Conservation (phyloP, 92 coral and sea anemone species). For the Epizoanthus fatuus region DNA sequence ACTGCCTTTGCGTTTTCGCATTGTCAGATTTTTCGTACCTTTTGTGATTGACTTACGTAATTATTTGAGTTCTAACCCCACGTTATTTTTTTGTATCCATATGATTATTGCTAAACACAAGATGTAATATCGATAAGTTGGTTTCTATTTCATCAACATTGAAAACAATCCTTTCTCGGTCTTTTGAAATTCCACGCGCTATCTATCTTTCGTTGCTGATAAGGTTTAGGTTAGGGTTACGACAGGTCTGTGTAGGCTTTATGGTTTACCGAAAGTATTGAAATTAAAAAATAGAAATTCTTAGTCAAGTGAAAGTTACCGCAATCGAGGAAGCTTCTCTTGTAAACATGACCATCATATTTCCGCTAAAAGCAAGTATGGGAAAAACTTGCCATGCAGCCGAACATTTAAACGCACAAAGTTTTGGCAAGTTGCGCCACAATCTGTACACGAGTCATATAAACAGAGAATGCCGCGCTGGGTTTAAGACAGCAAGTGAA, state of each 20-base stretch:
- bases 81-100: not conserved
- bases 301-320: not conserved
- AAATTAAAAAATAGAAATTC: not conserved
- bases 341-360: conserved; percentile 23
- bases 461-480: not conserved
- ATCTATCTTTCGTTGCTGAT: conserved; percentile 21
- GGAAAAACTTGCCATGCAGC: not conserved
- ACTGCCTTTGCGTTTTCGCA: not conserved
- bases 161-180: conserved; percentile 33
- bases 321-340: conserved; percentile 14
- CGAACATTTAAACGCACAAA: not conserved
- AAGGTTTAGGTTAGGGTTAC: conserved; percentile 7
- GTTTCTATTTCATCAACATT: conserved; percentile 31
- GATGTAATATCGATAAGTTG: conserved; percentile 24
- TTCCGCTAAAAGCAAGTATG: conserved; percentile 16
- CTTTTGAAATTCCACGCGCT: conserved; percentile 17
- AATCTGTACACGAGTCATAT: not conserved
- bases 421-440: not conserved
- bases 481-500: not conserved
- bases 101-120: conserved; percentile 4
- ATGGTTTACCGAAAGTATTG: not conserved
- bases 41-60: not conserved
- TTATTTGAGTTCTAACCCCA: not conserved
- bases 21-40: not conserved
- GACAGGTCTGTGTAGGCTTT: not conserved